These are phyloP conservation scores for Ochotona princeps DNA, from an alignment of 2,113 vertebrate species.

Conservation along the genomic window DNA sequence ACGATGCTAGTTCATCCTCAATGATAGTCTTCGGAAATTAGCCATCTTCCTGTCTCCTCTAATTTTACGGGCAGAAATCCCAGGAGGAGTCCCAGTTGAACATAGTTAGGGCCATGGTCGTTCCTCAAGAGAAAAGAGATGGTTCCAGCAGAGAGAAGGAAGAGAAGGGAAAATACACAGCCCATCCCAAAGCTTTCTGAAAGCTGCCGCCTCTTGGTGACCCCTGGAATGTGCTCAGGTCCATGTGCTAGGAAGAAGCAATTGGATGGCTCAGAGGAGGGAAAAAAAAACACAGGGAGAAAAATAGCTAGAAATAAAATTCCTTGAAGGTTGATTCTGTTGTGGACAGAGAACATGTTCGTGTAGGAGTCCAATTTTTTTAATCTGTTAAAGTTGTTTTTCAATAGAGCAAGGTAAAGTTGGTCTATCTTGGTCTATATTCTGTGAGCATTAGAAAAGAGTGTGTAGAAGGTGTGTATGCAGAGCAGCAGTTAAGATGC, in stretches of 20 bases:
- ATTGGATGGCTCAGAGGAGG: not conserved
- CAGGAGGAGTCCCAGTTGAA: not conserved
- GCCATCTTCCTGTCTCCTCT: not conserved
- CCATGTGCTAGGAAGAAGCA: accelerated
- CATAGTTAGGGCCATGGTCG: not conserved
- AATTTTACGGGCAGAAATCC: not conserved
- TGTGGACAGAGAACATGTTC: not conserved
- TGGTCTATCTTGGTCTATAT: not conserved
- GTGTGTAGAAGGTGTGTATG: too few species aligned
- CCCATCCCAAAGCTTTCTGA: not conserved
- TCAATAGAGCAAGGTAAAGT: not conserved
- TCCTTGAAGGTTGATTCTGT: not conserved
- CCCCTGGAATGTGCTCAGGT: not conserved
- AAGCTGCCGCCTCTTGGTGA: not conserved
- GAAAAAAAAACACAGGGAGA: not conserved
- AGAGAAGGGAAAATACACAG: not conserved
- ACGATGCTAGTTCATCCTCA: conserved; percentile 14
- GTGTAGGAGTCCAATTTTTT: not conserved
- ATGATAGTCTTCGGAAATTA: not conserved
- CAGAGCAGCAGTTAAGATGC: too few species aligned
- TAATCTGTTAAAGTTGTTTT: not conserved
- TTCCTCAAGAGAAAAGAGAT: not conserved
- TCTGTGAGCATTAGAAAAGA: not conserved
- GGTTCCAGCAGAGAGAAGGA: not conserved
- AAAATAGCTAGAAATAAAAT: not conserved